Conservation (phyloP, 2,797 vertebrate genomes). For the Acanthornis magna region DNA sequence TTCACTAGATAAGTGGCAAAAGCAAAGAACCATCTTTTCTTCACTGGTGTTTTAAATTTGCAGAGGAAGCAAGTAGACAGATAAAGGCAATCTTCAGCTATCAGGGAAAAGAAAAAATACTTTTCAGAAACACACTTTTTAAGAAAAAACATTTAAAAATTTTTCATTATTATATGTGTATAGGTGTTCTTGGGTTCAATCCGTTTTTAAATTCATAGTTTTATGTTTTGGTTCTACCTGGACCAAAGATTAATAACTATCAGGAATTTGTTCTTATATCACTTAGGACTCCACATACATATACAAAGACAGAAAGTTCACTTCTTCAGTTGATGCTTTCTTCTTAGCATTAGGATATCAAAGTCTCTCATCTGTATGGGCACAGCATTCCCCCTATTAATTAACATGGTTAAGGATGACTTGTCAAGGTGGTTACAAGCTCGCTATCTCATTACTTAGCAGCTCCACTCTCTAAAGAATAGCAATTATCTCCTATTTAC, state of each 20-base stretch:
- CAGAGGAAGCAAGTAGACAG: neutral
- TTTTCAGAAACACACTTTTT: neutral
- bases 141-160: neutral
- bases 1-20: neutral
- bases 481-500: neutral
- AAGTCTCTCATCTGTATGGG: neutral
- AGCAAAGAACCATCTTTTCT: neutral
- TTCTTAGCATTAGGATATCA: neutral
- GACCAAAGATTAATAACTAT: neutral
- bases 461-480: neutral
- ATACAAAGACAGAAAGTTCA: neutral
- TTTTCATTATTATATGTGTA: neutral
- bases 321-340: neutral
- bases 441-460: neutral
- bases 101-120: neutral
- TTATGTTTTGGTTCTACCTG: neutral
- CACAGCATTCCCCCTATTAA: neutral
- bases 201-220: neutral
- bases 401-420: neutral
- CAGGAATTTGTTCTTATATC: neutral
- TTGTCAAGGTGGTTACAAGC: neutral
- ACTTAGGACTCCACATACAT: neutral
- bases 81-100: neutral
- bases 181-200: neutral
- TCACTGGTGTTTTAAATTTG: neutral